Percentiles rank a stretch among this genome's conserved stretches.
Evolutionary conservation across 2,797 vertebrate genomes (phyloP).

Genomic region (Psittacula derbiana): DNA sequence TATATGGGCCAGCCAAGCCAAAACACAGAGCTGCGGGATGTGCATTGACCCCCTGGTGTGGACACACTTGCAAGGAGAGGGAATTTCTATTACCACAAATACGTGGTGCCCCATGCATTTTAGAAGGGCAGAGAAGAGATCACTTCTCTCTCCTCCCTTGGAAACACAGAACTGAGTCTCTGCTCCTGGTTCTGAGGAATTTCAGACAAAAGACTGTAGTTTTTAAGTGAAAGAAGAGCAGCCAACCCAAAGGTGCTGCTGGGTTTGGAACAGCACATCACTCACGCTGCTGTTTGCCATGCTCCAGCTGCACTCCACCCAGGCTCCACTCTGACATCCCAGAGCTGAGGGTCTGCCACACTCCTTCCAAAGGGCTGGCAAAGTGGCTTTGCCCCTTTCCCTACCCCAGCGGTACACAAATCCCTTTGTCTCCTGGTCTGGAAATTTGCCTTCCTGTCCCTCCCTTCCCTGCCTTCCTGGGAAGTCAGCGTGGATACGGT

Average conservation of each 20-base stretch:
- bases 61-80: not conserved
- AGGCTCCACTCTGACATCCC: not conserved
- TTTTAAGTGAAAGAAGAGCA: not conserved
- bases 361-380: not conserved
- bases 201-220: not conserved
- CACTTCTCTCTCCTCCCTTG: not conserved
- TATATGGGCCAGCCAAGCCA: not conserved
- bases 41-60: not conserved
- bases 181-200: not conserved
- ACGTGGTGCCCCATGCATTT: not conserved
- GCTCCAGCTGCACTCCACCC: not conserved
- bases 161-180: not conserved
- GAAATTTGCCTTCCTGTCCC: slow-evolving; percentile 65
- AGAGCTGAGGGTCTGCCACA: not conserved
- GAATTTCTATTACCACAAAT: not conserved
- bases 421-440: slow-evolving; percentile 45
- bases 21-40: not conserved
- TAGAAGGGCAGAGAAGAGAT: not conserved
- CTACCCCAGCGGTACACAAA: not conserved
- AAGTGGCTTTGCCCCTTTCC: not conserved
- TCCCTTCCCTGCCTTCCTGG: slow-evolving; percentile 65
- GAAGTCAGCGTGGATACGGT: slow-evolving; percentile 33
- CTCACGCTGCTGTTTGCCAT: not conserved
- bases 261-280: not conserved
- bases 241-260: not conserved